These are phyloP conservation scores for Crematogaster levior DNA, from an alignment of 2,888 invertebrate genomes.

Conservation along the genomic window DNA sequence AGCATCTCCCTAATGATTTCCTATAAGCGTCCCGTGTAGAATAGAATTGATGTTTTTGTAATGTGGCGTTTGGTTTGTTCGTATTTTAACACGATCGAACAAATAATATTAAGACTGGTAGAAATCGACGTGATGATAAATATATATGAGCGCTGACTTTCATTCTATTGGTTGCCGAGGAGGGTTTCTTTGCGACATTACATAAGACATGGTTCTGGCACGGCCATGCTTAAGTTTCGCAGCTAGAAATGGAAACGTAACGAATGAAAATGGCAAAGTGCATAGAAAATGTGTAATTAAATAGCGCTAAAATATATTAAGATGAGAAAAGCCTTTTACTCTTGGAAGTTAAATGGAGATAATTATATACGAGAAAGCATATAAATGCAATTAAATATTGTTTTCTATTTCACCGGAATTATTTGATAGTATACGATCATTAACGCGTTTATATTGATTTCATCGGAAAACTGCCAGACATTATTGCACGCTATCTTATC, in stretches of 20 bases:
- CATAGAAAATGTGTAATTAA: conserved; percentile 16
- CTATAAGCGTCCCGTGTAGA: not conserved
- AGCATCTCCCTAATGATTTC: not conserved
- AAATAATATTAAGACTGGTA: conserved; percentile 48
- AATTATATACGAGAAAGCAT: not conserved
- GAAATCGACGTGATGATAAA: conserved; percentile 37
- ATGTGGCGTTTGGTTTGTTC: conserved; percentile 7
- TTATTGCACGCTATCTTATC: not conserved
- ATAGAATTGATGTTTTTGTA: not conserved
- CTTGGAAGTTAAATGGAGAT: not conserved
- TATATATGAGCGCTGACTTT: not conserved
- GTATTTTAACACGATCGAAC: conserved; percentile 20
- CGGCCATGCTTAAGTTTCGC: not conserved
- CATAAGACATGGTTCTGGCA: conserved; percentile 7
- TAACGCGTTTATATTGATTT: not conserved
- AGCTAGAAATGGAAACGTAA: conserved; percentile 4
- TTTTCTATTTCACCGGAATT: not conserved
- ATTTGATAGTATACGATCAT: not conserved
- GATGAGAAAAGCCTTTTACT: not conserved
- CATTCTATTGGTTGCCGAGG: conserved; percentile 20
- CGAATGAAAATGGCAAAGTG: not conserved
- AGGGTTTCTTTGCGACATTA: conserved; percentile 45
- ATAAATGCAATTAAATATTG: not conserved
- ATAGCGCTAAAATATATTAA: not conserved
- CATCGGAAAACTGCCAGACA: conserved; percentile 15